phyloP scores from a whole-genome alignment of 1,140 invertebrate genomes.

The Ceratina australensis region DNA sequence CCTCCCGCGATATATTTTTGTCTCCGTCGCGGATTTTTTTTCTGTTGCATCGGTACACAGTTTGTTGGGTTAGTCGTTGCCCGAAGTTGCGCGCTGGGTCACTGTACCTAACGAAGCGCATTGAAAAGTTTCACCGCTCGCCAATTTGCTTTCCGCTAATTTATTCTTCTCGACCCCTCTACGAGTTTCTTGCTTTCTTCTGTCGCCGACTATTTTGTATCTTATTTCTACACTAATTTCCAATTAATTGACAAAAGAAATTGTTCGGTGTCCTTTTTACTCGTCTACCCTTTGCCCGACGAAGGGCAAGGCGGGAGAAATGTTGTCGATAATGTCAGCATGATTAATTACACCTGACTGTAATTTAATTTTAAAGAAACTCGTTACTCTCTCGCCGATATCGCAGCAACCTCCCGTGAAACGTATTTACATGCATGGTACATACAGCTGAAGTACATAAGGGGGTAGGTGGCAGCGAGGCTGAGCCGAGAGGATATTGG shows the following conservation, averaged over 20 bases:
- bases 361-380: slow-evolving; percentile 57
- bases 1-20: not conserved
- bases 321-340: slow-evolving; percentile 57
- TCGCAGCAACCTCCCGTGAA: slow-evolving; percentile 26
- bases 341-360: slow-evolving; percentile 63
- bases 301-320: not conserved
- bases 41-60: not conserved
- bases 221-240: not conserved
- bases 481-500: slow-evolving; percentile 72
- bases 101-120: slow-evolving; percentile 43
- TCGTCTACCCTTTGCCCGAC: not conserved
- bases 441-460: slow-evolving; percentile 51
- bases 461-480: slow-evolving; percentile 59
- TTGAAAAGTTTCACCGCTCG: slow-evolving; percentile 38
- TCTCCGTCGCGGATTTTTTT: not conserved
- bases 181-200: not conserved
- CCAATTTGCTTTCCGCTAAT: slow-evolving; percentile 31
- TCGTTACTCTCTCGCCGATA: slow-evolving; percentile 35
- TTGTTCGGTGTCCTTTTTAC: not conserved
- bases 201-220: not conserved
- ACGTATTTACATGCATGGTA: slow-evolving; percentile 60
- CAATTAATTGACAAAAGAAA: not conserved
- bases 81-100: not conserved
- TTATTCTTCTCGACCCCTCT: slow-evolving; percentile 11
- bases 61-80: not conserved